Evolutionary conservation across 2,888 invertebrate genomes (phyloP).

Genomic region (Plagodis dolabraria): DNA sequence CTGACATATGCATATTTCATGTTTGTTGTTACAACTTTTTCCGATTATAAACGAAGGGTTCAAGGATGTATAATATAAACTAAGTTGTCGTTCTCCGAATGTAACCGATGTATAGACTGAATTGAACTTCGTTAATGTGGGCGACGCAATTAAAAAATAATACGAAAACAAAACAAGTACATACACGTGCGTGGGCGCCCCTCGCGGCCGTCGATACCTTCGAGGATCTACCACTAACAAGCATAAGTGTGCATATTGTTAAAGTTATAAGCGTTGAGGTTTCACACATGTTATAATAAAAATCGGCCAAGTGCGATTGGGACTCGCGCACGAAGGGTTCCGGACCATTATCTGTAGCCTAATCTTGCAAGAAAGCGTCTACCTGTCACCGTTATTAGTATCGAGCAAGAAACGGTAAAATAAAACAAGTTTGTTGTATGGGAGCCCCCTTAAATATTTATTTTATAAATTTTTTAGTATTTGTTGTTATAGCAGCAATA

Average conservation of each 20-base stretch:
- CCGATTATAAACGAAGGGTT: slow-evolving; percentile 30
- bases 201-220: slow-evolving; percentile 39
- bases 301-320: too few relatives aligned
- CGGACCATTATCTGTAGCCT: too few relatives aligned
- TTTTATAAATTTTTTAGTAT: too few relatives aligned
- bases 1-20: slow-evolving; percentile 10
- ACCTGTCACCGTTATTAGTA: too few relatives aligned
- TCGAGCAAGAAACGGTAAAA: too few relatives aligned
- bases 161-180: slow-evolving; percentile 67
- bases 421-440: too few relatives aligned
- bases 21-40: slow-evolving; percentile 30
- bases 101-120: slow-evolving; percentile 32
- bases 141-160: slow-evolving; percentile 75
- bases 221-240: slow-evolving; percentile 26
- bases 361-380: too few relatives aligned
- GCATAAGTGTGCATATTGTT: background rate
- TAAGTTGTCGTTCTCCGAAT: slow-evolving; percentile 33
- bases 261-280: too few relatives aligned
- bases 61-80: background rate
- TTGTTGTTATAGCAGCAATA: too few relatives aligned
- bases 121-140: slow-evolving; percentile 50
- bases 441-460: too few relatives aligned
- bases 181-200: slow-evolving; percentile 64
- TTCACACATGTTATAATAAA: too few relatives aligned
- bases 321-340: too few relatives aligned